Percentiles rank a stretch among this genome's conserved stretches.
Evolutionary conservation across 1,140 invertebrate species (phyloP).

Genomic region (Psilanteris sp.): DNA sequence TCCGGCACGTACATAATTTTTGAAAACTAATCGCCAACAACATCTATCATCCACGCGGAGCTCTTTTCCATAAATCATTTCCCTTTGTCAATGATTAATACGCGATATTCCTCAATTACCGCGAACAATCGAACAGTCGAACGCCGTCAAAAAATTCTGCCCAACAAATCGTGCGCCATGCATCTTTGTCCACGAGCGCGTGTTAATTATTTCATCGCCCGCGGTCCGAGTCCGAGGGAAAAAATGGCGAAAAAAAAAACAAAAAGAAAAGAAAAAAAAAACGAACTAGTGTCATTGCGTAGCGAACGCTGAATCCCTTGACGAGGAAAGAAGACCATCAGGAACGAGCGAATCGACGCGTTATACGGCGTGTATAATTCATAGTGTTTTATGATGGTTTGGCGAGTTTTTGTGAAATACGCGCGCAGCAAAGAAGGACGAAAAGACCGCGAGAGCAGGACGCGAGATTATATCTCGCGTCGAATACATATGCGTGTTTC

Average conservation of each 20-base stretch:
- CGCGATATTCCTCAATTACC: conserved; percentile 33
- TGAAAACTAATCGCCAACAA: conserved; percentile 25
- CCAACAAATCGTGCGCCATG: conserved; percentile 29
- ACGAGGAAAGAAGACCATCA: conserved; percentile 13
- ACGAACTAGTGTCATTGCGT: conserved; percentile 34
- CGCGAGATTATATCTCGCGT: conserved; percentile 4
- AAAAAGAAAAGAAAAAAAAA: no score
- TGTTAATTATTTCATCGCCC: conserved; percentile 45
- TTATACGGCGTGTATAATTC: conserved; percentile 26
- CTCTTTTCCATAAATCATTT: conserved; percentile 37
- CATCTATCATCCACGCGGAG: conserved; percentile 18
- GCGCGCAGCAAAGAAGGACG: background rate
- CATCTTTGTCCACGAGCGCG: conserved; percentile 21
- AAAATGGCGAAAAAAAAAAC: conserved; percentile 6
- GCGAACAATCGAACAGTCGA: conserved; percentile 21
- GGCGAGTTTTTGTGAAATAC: conserved; percentile 30
- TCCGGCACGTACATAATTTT: no score
- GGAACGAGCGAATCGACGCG: conserved; percentile 2
- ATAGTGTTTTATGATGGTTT: conserved; percentile 47
- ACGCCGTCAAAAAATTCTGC: conserved; percentile 5
- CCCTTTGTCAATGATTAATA: conserved; percentile 33
- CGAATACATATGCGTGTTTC: background rate
- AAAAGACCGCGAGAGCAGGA: background rate
- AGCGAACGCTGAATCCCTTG: conserved; percentile 6
- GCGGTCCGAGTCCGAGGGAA: conserved; percentile 3